These are phyloP conservation scores for Rhodophaea formosa DNA, from an alignment of 2,888 invertebrate genomes.

Conservation along the genomic window DNA sequence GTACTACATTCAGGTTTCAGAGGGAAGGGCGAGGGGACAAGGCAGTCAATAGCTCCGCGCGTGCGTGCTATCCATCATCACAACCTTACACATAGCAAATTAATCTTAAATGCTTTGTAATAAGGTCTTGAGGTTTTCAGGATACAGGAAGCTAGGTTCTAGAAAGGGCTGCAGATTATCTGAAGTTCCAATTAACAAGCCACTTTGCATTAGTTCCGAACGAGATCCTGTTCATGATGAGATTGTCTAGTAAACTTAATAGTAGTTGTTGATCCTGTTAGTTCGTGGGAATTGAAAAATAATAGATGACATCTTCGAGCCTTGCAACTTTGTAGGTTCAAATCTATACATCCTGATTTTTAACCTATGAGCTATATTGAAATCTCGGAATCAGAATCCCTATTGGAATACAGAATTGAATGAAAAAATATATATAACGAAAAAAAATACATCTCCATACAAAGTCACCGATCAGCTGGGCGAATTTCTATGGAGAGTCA, in stretches of 20 bases:
- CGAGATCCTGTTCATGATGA: constrained; percentile 1
- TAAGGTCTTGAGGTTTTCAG: constrained; percentile 19
- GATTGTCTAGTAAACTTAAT: background rate
- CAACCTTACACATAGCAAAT: constrained; percentile 19
- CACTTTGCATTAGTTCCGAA: constrained; percentile 8
- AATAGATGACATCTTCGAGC: too few species aligned
- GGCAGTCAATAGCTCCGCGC: constrained; percentile 62
- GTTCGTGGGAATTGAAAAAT: too few species aligned
- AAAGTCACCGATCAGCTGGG: too few species aligned
- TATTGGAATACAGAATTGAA: too few species aligned
- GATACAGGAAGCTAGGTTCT: constrained; percentile 29
- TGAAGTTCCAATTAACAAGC: constrained; percentile 26
- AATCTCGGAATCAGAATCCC: too few species aligned
- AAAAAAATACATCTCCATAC: too few species aligned
- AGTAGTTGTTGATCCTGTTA: background rate
- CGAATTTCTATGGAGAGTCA: too few species aligned
- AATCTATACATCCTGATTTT: too few species aligned
- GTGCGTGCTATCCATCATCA: constrained; percentile 41
- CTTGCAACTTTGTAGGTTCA: too few species aligned
- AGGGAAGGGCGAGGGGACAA: constrained; percentile 38
- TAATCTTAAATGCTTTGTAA: constrained; percentile 20
- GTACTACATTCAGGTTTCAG: constrained; percentile 52
- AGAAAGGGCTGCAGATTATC: constrained; percentile 9
- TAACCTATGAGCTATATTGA: too few species aligned
- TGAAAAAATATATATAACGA: too few species aligned